Base-by-base conservation (phyloP, 2,113 vertebrate species). In the Tragelaphus imberbis region DNA sequence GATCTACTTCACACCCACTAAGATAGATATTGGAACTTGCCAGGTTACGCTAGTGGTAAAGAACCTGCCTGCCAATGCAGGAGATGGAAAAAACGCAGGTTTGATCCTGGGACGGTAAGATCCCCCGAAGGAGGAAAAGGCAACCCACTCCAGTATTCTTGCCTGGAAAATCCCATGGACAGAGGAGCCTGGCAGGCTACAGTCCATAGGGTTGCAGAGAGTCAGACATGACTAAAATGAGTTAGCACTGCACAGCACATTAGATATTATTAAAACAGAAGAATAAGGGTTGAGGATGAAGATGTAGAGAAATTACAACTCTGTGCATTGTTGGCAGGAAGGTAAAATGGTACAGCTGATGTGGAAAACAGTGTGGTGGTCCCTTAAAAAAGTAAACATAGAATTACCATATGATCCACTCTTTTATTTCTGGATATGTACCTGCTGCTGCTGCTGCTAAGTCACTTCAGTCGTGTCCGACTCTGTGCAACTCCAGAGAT, bases 221-320 rank as follows among this genome's bases (percentile, higher is more conserved):
- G 65, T 36, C 65, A 33, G 30, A 65, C 61, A 21, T 11, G 17
- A 71, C 65, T 71, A 21, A 68, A 68, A 68, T 21, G 65, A 36
- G n/a, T 71, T 71, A 71, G 65, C 33, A 59, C 58, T 27, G 58
- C 58, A 21, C 17, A 21, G n/a, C 7, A 68, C 15, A 17, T 21
- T 17, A 71, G 65, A 36, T 87, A 12, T 87, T 59, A 23, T 23
- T 68, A 79, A 91, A 36, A 59, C 28, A 82, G 40, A 53, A 96
- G 36, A 88, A 77, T 56, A 44, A 47, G 23, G 9, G 2, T 84
- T 44, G 59, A 71, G 65, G 65, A 7, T 14, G 53, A 55, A n/a
- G 49, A 47, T 1, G 0, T 33, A 28, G 10, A 92, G 44, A 84
- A 47, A 59, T 11, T 11, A 25, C 58, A 84, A 77, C 21, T 28